phyloP scores from a whole-genome alignment of 2,797 vertebrate species.

The Gymnodraco acuticeps region DNA sequence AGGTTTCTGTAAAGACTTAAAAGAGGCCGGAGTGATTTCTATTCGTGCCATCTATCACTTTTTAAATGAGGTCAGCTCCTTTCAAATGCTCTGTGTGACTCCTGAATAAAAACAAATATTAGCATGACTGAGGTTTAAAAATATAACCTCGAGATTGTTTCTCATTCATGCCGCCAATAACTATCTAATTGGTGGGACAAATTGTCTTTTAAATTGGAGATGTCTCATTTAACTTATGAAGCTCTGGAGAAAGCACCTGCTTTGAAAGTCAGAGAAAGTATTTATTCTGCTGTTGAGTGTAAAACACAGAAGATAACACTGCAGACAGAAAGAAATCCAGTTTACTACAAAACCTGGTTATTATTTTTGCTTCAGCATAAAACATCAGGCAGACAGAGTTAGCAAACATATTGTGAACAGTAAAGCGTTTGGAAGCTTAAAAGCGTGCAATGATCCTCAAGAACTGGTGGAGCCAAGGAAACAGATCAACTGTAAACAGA shows the following conservation, averaged over 20 bases:
- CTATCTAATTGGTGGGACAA: constrained; percentile 8
- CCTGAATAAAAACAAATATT: constrained; percentile 47
- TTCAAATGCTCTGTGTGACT: constrained; percentile 28
- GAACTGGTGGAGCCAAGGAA: background rate
- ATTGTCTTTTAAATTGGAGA: background rate
- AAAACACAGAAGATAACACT: background rate
- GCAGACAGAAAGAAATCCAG: background rate
- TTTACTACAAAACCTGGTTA: background rate
- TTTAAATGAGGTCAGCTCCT: constrained; percentile 50
- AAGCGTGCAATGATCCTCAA: background rate
- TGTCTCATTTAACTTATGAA: constrained; percentile 30
- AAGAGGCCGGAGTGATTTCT: constrained; percentile 24
- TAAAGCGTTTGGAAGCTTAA: background rate
- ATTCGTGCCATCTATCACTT: constrained; percentile 47
- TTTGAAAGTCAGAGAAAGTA: background rate
- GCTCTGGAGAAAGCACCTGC: background rate
- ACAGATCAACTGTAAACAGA: background rate
- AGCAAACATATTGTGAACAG: background rate
- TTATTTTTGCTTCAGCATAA: background rate
- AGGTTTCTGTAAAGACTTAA: constrained; percentile 14
- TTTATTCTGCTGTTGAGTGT: background rate
- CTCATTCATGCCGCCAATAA: constrained; percentile 5
- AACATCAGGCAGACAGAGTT: background rate
- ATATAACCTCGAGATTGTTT: constrained; percentile 24
- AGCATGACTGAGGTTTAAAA: constrained; percentile 37